Evolutionary conservation across 2,888 invertebrate species (phyloP).

Genomic region (Drosophila atripex): DNA sequence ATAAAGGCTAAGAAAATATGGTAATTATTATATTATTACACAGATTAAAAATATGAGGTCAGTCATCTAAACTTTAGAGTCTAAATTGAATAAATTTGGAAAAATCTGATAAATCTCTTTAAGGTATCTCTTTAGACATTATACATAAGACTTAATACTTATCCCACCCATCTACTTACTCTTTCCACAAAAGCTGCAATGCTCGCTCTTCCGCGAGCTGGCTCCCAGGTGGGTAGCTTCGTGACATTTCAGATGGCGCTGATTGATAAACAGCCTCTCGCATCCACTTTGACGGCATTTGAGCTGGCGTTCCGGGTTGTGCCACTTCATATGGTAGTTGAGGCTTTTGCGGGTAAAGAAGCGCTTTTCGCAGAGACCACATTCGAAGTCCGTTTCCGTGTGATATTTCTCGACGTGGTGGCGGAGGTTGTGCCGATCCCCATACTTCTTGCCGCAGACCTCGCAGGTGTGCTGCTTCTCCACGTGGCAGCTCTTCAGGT

Average conservation of each 20-base stretch:
- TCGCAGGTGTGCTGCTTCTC: slow-evolving; percentile 71
- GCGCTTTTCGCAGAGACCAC: slow-evolving; percentile 76
- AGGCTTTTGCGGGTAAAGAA: slow-evolving; percentile 80
- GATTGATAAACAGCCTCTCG: slow-evolving; percentile 79
- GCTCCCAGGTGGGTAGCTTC: slow-evolving; percentile 74
- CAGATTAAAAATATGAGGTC: no score
- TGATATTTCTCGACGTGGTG: slow-evolving; percentile 81
- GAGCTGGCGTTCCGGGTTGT: slow-evolving; percentile 75
- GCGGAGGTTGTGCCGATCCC: slow-evolving; percentile 77
- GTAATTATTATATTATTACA: no score
- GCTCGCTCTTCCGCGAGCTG: slow-evolving; percentile 71
- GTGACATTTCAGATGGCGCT: slow-evolving; percentile 76
- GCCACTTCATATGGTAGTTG: slow-evolving; percentile 81
- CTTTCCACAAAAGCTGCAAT: slow-evolving; percentile 79
- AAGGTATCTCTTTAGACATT: no score
- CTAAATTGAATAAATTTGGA: no score
- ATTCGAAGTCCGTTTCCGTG: slow-evolving; percentile 79
- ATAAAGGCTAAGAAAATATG: no score
- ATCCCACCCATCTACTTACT: no score
- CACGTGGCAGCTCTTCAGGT: slow-evolving; percentile 75
- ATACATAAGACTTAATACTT: no score
- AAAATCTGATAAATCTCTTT: no score
- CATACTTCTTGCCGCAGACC: slow-evolving; percentile 78
- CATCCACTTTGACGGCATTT: slow-evolving; percentile 76
- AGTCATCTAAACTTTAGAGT: no score